Base-by-base conservation (phyloP, 2,888 invertebrate genomes). In the Sipha maydis region DNA sequence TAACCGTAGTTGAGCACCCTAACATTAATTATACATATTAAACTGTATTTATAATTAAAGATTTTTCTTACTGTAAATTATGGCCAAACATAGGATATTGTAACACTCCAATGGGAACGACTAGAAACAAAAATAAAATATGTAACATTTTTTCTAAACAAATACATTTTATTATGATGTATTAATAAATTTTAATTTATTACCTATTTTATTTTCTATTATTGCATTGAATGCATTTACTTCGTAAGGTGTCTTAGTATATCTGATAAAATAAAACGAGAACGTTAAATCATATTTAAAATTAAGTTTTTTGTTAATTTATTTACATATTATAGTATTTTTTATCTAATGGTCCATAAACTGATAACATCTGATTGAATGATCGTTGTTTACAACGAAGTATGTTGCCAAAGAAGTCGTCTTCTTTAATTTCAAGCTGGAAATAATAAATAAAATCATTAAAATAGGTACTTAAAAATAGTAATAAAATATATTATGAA, bases 1-100 rank as follows among this genome's bases (percentile, higher is more conserved):
- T 95, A 95, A 82, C 96, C 96, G 91, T 96, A 96, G 92, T 96
- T 91, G 5, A 91, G 79, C 14, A 91, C 90, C 75, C 91, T 91
- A 71, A 77, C 25, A 89, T 90, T 86, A 77, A 78, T 83, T 69
- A 1, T 38, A 38, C 21, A 21, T 61, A 61, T 21, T 25, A 21
- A 7, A 41, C 61, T 56, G 25, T 31, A 34, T 28, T 31, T 9
- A 9, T 67, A 3, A 61, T 21, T 21, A 61, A 21, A 61, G 21
- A 25, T 61, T 21, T 19, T 21, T 21, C 95, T 93, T 92, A 95
- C 95, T 95, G 94, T 90, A 95, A 93, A 91, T 95, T 95, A 91
- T 95, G 95, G 89, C 94, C 94, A 90, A 93, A 93, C 90, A 93
- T 93, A 21, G 93, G 93, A 25, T 92, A 92, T 90, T 93, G 93